Conservation (phyloP, 2,797 vertebrate genomes). For the Megalops cyprinoides region DNA sequence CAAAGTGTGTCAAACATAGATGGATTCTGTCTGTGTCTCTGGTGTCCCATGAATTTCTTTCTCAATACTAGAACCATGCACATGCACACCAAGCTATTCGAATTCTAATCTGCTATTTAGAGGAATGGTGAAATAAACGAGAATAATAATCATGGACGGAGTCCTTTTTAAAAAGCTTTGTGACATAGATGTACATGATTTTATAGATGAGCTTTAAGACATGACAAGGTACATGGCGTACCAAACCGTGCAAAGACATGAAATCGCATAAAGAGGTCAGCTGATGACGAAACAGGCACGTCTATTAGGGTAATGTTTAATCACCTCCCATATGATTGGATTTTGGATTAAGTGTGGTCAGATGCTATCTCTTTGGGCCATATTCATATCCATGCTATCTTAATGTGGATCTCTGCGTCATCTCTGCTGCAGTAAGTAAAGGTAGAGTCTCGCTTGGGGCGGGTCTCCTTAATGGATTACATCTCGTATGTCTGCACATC, state of each 20-base stretch:
- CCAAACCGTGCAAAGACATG: not conserved
- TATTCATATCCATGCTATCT: not conserved
- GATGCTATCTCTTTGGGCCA: not conserved
- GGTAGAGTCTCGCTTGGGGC: not conserved
- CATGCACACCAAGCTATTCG: no score
- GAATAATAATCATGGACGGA: no score
- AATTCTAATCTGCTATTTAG: no score
- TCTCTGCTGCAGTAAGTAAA: not conserved
- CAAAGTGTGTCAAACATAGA: no score
- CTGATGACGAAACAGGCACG: not conserved
- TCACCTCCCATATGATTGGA: not conserved
- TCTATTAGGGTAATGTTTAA: not conserved
- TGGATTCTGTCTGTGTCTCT: no score
- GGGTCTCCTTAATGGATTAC: conserved; percentile 1
- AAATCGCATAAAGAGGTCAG: not conserved
- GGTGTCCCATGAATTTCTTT: no score
- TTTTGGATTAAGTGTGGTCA: conserved; percentile 2
- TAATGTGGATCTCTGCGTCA: not conserved
- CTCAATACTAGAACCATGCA: no score
- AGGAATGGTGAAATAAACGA: no score
- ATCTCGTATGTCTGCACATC: not conserved
- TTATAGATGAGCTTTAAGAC: not conserved
- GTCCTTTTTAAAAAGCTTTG: no score
- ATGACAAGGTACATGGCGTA: not conserved
- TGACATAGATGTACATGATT: not conserved